A percentile compares a stretch with the other conserved stretches of the same genome.
These are phyloP conservation scores for Tholera decimalis DNA, from an alignment of 2,888 invertebrate species.

Conservation along the genomic window DNA sequence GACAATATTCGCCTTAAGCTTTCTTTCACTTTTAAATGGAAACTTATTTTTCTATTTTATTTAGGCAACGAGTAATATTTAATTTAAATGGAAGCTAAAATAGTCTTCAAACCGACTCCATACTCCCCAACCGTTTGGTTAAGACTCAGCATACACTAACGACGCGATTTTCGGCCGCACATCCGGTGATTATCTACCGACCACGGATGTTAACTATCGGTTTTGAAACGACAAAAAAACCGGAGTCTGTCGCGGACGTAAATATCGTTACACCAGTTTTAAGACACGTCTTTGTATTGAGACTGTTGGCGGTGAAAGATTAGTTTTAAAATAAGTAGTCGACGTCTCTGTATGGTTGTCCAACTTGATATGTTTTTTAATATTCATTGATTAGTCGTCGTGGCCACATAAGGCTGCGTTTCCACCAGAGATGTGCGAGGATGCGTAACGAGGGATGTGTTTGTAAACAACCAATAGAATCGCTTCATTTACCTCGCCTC, in stretches of 20 bases:
- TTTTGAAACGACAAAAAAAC: constrained; percentile 58
- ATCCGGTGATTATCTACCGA: constrained; percentile 78
- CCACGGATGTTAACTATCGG: constrained; percentile 64
- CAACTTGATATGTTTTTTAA: not conserved
- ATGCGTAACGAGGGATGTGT: too few relatives aligned
- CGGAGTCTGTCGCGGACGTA: constrained; percentile 29
- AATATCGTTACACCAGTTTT: constrained; percentile 47
- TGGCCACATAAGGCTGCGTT: too few relatives aligned
- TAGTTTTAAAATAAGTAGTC: constrained; percentile 15
- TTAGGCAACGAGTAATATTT: too few relatives aligned
- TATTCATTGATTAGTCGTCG: too few relatives aligned
- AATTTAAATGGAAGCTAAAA: too few relatives aligned
- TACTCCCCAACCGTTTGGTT: constrained; percentile 19
- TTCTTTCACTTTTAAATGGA: too few relatives aligned
- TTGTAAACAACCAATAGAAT: too few relatives aligned
- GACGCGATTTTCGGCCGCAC: constrained; percentile 76
- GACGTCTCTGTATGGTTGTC: not conserved
- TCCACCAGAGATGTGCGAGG: too few relatives aligned
- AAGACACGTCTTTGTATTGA: constrained; percentile 30
- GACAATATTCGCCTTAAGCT: too few relatives aligned
- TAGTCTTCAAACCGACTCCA: constrained; percentile 39
- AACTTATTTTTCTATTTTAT: too few relatives aligned
- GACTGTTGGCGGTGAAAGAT: constrained; percentile 37
- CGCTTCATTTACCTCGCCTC: too few relatives aligned
- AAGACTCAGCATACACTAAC: constrained; percentile 66